Evolutionary conservation across 2,113 vertebrate species (phyloP).

Genomic region (Stegastes partitus): DNA sequence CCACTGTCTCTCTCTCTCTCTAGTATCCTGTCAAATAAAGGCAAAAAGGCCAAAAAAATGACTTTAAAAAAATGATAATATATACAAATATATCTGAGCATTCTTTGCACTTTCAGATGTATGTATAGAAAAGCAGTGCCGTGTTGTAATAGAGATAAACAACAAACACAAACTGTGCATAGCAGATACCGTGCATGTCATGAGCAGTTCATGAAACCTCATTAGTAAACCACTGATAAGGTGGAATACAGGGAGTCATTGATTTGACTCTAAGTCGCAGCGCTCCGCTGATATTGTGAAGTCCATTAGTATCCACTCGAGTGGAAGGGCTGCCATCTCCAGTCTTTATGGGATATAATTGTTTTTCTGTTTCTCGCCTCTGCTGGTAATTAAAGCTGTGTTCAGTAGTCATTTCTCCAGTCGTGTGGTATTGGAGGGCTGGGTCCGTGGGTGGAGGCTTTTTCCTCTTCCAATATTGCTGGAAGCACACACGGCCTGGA

Average conservation of each 20-base stretch:
- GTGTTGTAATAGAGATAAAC: not conserved
- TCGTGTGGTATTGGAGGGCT: constrained; percentile 15
- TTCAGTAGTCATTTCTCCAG: not conserved
- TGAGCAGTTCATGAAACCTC: constrained; percentile 16
- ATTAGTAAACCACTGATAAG: constrained; percentile 43
- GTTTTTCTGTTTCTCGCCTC: constrained; percentile 9
- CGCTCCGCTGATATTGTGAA: constrained; percentile 29
- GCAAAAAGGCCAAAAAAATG: too few relatives aligned
- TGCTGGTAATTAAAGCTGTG: constrained; percentile 46
- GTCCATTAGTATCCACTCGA: constrained; percentile 47
- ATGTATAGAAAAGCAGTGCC: not conserved
- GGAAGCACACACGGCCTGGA: constrained; percentile 37
- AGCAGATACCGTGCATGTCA: not conserved
- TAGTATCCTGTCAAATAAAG: too few relatives aligned
- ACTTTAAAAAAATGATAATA: not conserved
- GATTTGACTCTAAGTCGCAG: constrained; percentile 41
- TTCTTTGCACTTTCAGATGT: not conserved
- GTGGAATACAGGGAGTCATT: constrained; percentile 33
- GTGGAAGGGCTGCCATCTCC: constrained; percentile 32
- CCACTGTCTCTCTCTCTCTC: too few relatives aligned
- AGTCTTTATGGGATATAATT: constrained; percentile 14
- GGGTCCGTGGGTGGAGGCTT: constrained; percentile 20
- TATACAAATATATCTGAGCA: not conserved
- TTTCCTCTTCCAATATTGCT: constrained; percentile 49
- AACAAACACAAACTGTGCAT: not conserved